Base-by-base conservation (phyloP, 2,888 invertebrate genomes). In the Erpobdella octoculata region DNA sequence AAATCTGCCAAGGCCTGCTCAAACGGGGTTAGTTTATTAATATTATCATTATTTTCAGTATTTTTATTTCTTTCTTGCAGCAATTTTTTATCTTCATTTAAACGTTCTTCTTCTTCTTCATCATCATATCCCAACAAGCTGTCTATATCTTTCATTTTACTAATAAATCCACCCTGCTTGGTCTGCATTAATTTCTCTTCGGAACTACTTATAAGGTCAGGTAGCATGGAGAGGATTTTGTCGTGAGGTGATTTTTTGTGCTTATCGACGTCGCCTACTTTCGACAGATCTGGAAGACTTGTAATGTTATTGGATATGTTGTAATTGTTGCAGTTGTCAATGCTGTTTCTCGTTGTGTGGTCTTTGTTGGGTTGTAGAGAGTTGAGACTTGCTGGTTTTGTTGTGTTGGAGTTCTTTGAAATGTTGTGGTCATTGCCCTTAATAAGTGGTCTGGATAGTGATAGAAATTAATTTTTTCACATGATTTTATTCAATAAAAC, bases 101-200 rank as follows among this genome's bases (percentile, higher is more conserved):
- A 25, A 48, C 71, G 59, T 15, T 74, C 71, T 53, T 78, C 79
- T 31, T 79, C 79, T 53, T 79, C 78, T 46, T 76, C 77, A 48
- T 77, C 78, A 72, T 75, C 76, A 73, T 77, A 78, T 58, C 78
- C 78, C 61, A 81, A 75, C 12, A 81, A 76, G 64, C 76, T 80
- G 73, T 81, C 79, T 67, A 79, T 79, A 72, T 79, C 78, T 58
- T 75, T 73, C 21, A 73, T 25, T 38, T 68, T 46, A 15, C 69
- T 35, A 28, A 66, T 66, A 58, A 61, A 71, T 12, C 72, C 73
- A 25, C 62, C 25, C 18, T 46, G 21, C 53, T 53, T 53, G 69
- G 71, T 33, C 70, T 48, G 6, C 59, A 70, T 12, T 37, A 53
- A n/a, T 53, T 53, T 28, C 18, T 62, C 70, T 21, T 74, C 72